These are phyloP conservation scores for Psammodynastes pulverulentus DNA, from an alignment of 2,113 vertebrate species.

Conservation along the genomic window DNA sequence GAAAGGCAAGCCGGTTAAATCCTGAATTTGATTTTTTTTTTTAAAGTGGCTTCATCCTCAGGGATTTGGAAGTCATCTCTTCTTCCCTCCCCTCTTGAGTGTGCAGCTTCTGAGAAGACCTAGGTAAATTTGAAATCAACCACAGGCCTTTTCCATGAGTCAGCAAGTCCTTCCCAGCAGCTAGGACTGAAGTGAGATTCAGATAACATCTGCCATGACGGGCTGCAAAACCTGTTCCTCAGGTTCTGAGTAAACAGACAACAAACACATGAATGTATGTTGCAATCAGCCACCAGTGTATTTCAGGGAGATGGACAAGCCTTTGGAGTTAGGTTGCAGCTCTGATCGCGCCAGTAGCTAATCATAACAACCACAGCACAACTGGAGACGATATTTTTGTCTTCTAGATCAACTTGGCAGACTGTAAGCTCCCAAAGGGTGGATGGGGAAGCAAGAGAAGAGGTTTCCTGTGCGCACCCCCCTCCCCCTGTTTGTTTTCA, in stretches of 20 bases:
- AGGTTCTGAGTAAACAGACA: slow-evolving; percentile 18
- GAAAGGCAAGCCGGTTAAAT: neutral
- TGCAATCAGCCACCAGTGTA: slow-evolving; percentile 1
- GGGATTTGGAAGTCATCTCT: neutral
- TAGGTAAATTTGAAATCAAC: neutral
- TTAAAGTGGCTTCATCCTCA: neutral
- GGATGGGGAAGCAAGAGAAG: neutral
- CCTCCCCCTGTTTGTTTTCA: neutral
- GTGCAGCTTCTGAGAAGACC: neutral
- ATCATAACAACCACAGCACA: neutral
- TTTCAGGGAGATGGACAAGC: neutral
- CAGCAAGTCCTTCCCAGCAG: slow-evolving; percentile 25
- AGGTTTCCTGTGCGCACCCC: neutral
- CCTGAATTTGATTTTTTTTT: neutral
- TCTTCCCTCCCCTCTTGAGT: neutral
- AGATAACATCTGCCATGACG: slow-evolving; percentile 21
- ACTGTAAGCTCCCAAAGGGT: neutral
- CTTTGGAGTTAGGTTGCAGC: neutral
- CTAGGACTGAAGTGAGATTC: neutral
- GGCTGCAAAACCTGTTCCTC: slow-evolving; percentile 22
- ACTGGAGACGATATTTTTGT: neutral
- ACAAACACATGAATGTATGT: slow-evolving; percentile 1
- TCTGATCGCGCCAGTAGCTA: neutral
- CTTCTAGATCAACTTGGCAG: neutral
- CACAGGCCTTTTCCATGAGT: slow-evolving; percentile 35